A percentile compares a stretch with the other conserved stretches of the same genome.
phyloP scores from a whole-genome alignment of 2,113 vertebrate genomes.

The Poeciliopsis retropinna region DNA sequence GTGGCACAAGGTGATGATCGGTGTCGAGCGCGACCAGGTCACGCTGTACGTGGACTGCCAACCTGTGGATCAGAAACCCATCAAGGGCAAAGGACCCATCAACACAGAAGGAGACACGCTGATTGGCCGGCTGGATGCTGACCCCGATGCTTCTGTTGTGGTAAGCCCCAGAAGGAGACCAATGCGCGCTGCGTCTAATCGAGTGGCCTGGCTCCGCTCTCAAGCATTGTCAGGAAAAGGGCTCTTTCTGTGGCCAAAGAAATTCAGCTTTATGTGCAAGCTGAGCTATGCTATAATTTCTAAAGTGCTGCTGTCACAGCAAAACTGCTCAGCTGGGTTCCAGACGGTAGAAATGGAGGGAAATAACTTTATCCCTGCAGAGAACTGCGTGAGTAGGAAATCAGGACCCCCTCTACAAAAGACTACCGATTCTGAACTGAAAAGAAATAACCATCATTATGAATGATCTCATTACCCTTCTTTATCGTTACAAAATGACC shows the following conservation, averaged over 20 bases:
- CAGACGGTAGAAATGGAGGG: not conserved
- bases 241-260: conserved; percentile 40
- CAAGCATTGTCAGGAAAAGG: conserved; percentile 23
- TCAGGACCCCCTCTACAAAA: conserved; percentile 11
- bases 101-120: conserved; percentile 84
- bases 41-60: conserved; percentile 85
- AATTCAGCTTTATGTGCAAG: conserved; percentile 48
- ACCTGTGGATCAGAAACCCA: conserved; percentile 80
- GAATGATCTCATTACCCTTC: not conserved
- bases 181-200: conserved; percentile 32
- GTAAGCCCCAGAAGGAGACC: conserved; percentile 61
- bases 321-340: conserved; percentile 64
- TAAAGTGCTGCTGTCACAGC: conserved; percentile 61
- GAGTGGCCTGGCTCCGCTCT: conserved; percentile 1
- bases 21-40: conserved; percentile 80
- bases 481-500: conserved; percentile 1
- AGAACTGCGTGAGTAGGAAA: conserved; percentile 47
- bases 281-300: conserved; percentile 58
- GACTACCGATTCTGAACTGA: conserved; percentile 10
- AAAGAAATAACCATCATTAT: conserved; percentile 1
- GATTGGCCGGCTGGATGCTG: conserved; percentile 80
- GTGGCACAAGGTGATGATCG: conserved; percentile 87
- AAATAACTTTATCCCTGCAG: conserved; percentile 45
- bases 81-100: conserved; percentile 82
- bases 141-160: conserved; percentile 81